Conservation (phyloP, 2,888 invertebrate genomes). For the Xylota sylvarum region DNA sequence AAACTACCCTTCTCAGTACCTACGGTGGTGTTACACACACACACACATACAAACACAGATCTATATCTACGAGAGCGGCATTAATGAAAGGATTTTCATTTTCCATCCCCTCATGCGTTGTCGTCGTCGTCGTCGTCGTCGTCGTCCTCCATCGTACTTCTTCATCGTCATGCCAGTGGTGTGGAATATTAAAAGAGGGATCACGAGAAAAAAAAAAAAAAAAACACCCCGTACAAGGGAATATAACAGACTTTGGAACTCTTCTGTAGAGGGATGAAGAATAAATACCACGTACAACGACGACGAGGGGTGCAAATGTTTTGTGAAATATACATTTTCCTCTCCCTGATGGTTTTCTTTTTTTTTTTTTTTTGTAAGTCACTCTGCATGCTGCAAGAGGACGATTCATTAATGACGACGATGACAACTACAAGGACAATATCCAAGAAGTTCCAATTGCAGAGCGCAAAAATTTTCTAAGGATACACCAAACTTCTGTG, state of each 20-base stretch:
- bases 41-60: slow-evolving; percentile 13
- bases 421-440: slow-evolving; percentile 6
- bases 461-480: slow-evolving; percentile 10
- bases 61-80: slow-evolving; percentile 75
- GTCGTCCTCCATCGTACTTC: background rate
- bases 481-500: background rate
- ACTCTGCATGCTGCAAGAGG: slow-evolving; percentile 47
- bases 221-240: slow-evolving; percentile 49
- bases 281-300: slow-evolving; percentile 64
- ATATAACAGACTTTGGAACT: slow-evolving; percentile 59
- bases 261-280: slow-evolving; percentile 65
- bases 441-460: slow-evolving; percentile 47
- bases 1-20: slow-evolving; percentile 66
- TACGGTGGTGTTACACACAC: slow-evolving; percentile 21
- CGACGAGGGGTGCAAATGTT: slow-evolving; percentile 72
- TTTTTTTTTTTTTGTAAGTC: slow-evolving; percentile 40
- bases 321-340: slow-evolving; percentile 47
- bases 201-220: slow-evolving; percentile 47
- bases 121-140: background rate
- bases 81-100: slow-evolving; percentile 83
- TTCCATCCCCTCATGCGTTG: slow-evolving; percentile 54
- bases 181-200: slow-evolving; percentile 73
- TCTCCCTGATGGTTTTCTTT: slow-evolving; percentile 1
- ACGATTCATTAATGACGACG: slow-evolving; percentile 55
- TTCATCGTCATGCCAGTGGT: slow-evolving; percentile 67